A percentile compares a stretch with the other conserved stretches of the same genome.
Evolutionary conservation across 2,113 vertebrate genomes (phyloP).

Genomic region (Laterallus jamaicensis): DNA sequence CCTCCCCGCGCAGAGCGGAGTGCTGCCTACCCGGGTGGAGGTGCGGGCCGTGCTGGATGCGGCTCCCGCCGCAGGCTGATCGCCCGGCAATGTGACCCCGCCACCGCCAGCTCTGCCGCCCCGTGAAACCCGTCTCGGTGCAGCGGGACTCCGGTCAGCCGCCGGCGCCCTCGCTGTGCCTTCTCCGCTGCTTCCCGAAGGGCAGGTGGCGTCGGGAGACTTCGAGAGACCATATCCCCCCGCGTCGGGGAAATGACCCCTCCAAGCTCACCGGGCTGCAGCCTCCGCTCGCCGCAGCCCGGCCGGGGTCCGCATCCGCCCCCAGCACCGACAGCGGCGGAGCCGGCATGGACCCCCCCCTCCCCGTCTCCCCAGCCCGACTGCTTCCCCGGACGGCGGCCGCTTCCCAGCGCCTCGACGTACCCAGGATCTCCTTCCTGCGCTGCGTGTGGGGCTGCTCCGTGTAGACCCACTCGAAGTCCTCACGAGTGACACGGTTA

Average conservation of each 20-base stretch:
- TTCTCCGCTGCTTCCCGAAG: background rate
- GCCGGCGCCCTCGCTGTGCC: background rate
- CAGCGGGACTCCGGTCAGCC: background rate
- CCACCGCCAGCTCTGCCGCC: background rate
- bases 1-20: no score
- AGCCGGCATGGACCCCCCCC: background rate
- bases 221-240: background rate
- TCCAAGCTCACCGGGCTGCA: background rate
- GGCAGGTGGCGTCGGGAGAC: background rate
- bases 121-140: background rate
- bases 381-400: background rate
- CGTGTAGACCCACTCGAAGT: conserved; percentile 97
- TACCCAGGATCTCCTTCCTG: conserved; percentile 93
- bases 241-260: background rate
- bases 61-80: background rate
- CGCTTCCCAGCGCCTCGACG: background rate
- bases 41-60: background rate
- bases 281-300: background rate
- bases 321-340: background rate
- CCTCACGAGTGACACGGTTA: conserved; percentile 79
- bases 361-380: background rate
- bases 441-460: conserved; percentile 96
- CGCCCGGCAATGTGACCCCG: background rate
- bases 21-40: no score
- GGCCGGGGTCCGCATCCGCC: background rate